Base-by-base conservation (phyloP, 2,888 invertebrate genomes). In the Cordilura impudica region DNA sequence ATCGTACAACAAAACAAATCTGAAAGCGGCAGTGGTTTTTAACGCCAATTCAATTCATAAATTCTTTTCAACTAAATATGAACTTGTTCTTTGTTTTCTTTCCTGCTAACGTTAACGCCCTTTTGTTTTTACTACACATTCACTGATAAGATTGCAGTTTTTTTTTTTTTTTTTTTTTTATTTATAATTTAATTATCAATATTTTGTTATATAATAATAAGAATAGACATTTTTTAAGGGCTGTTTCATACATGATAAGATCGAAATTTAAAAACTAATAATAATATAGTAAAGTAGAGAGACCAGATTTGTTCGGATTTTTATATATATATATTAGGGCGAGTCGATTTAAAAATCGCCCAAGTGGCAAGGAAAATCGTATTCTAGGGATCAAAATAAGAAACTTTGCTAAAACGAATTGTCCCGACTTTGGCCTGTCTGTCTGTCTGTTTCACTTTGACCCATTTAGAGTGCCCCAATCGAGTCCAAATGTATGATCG, bases 101-200 rank as follows among this genome's bases (percentile, higher is more conserved):
- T 21, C n/a, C 26, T 49, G 14, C 10, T 16, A 14, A 14, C n/a
- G 45, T 54, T 58, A 51, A 66, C 73, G 66, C 66, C 66, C 66
- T 58, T 60, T 58, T n/a, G n/a, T 56, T 45, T n/a, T 39, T n/a
- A 12, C 35, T 39, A n/a, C 3, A 18, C 43, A 23, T 49, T 49
- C 14, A 4, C 19, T 19, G 66, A 66, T 66, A 54, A 66, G 54
- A 54, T 66, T 66, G 66, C 29, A 45, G 12, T 43, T 21, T 65
- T 54, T 51, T 51, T 21, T 4, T 43, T 21, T 65, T 54, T 51
- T 51, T 21, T 4, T 26, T 26, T 4, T 26, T 26, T 3, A 26
- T 4, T 26, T 39, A 39, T 39, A 39, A n/a, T 39, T 14, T 12
- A 39, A 39, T 39, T 39, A 31, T n/a, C 1, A 39, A n/a, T 39